phyloP scores from a whole-genome alignment of 2,797 vertebrate species.

The Notamacropus eugenii region DNA sequence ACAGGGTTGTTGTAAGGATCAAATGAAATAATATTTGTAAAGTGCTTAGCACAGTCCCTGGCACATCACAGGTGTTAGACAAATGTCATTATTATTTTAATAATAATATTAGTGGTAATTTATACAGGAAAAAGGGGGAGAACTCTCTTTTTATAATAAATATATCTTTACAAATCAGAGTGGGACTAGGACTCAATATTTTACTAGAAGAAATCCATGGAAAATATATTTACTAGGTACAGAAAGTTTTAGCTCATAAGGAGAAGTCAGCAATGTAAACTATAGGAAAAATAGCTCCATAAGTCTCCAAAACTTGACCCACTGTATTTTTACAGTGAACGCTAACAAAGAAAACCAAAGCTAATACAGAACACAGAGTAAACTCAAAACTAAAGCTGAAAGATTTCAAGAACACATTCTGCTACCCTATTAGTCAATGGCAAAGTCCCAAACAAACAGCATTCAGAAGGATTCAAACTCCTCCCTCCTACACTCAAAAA shows the following conservation, averaged over 20 bases:
- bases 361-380: slow-evolving; percentile 12
- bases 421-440: slow-evolving; percentile 1
- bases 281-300: neutral
- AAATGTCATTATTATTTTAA: neutral
- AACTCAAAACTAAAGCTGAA: slow-evolving; percentile 37
- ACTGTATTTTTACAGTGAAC: slow-evolving; percentile 23
- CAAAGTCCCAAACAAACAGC: slow-evolving; percentile 25
- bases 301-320: neutral
- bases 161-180: slow-evolving; percentile 36
- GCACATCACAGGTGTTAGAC: neutral
- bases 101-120: neutral
- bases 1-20: neutral
- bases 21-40: neutral
- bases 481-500: neutral
- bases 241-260: neutral
- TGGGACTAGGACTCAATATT: neutral
- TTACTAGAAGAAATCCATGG: slow-evolving; percentile 18
- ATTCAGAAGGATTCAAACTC: slow-evolving; percentile 5
- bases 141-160: neutral
- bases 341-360: slow-evolving; percentile 47
- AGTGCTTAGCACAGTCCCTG: neutral
- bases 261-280: slow-evolving; percentile 30
- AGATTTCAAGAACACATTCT: neutral
- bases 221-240: slow-evolving; percentile 2
- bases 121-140: neutral